Evolutionary conservation across 2,888 invertebrate genomes (phyloP).

Genomic region (Paralinhomoeus sp.): DNA sequence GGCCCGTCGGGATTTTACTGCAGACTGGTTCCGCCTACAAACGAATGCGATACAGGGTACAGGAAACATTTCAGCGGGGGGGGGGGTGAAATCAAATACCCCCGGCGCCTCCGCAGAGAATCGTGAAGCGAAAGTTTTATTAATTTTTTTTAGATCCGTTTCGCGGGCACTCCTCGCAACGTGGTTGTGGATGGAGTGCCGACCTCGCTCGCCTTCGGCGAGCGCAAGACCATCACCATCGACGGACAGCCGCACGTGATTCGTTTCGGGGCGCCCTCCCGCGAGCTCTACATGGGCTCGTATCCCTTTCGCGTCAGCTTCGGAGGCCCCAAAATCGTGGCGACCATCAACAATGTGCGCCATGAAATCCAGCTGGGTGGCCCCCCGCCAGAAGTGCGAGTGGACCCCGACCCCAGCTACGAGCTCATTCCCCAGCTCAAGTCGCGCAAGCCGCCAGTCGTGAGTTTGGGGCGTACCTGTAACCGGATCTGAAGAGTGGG

Average conservation of each 20-base stretch:
- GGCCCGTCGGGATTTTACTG: no score
- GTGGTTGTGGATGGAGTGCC: conserved; percentile 19
- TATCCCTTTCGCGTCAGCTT: conserved; percentile 42
- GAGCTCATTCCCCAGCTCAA: conserved; percentile 37
- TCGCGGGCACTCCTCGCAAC: conserved; percentile 18
- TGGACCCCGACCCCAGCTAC: conserved; percentile 49
- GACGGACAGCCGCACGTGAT: conserved; percentile 37
- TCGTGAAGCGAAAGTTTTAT: background rate
- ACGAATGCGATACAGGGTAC: no score
- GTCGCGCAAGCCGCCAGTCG: background rate
- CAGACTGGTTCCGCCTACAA: no score
- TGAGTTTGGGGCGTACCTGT: no score
- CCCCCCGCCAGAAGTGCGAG: conserved; percentile 74
- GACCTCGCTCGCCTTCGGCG: conserved; percentile 16
- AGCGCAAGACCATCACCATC: conserved; percentile 18
- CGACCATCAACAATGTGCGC: conserved; percentile 53
- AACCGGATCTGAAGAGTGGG: no score
- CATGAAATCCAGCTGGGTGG: conserved; percentile 60
- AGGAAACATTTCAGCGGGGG: no score
- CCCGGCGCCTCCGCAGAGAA: background rate
- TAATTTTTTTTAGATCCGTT: conserved; percentile 8
- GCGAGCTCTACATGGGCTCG: conserved; percentile 69
- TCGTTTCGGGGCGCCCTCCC: conserved; percentile 66
- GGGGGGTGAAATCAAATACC: background rate
- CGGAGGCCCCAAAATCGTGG: conserved; percentile 56